These are phyloP conservation scores for Entomyzon cyanotis DNA, from an alignment of 2,113 vertebrate genomes.

Conservation along the genomic window DNA sequence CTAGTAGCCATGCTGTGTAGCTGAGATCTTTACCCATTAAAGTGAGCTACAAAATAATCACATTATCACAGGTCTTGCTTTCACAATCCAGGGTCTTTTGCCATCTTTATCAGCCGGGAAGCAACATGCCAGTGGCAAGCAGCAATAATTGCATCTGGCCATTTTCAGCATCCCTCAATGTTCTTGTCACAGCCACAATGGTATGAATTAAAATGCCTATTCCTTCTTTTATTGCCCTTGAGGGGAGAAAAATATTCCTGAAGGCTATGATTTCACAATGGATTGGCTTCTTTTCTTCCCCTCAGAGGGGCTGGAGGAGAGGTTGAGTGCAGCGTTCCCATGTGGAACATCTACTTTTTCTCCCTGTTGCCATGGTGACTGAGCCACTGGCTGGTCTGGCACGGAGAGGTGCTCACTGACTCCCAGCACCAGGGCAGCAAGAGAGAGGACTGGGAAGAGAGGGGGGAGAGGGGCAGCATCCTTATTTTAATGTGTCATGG, in stretches of 20 bases:
- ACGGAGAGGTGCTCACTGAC: not conserved
- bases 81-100: not conserved
- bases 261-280: slow-evolving; percentile 6
- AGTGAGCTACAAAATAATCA: not conserved
- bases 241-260: not conserved
- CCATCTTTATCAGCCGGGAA: not conserved
- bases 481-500: not conserved
- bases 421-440: not conserved
- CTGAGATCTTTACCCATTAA: not conserved
- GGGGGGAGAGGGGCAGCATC: not conserved
- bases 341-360: slow-evolving; percentile 26
- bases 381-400: not conserved
- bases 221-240: not conserved
- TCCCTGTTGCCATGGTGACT: slow-evolving; percentile 10
- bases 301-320: not conserved
- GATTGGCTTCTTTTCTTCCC: slow-evolving; percentile 1
- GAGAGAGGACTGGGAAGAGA: not conserved
- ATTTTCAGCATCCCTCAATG: not conserved
- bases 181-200: not conserved
- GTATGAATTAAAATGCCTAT: not conserved
- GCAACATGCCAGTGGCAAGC: not conserved
- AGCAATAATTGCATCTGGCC: not conserved
- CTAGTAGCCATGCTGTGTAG: not conserved
- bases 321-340: not conserved
- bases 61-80: not conserved